Evolutionary conservation across 2,797 vertebrate species (phyloP).

Genomic region (Coluber constrictor): DNA sequence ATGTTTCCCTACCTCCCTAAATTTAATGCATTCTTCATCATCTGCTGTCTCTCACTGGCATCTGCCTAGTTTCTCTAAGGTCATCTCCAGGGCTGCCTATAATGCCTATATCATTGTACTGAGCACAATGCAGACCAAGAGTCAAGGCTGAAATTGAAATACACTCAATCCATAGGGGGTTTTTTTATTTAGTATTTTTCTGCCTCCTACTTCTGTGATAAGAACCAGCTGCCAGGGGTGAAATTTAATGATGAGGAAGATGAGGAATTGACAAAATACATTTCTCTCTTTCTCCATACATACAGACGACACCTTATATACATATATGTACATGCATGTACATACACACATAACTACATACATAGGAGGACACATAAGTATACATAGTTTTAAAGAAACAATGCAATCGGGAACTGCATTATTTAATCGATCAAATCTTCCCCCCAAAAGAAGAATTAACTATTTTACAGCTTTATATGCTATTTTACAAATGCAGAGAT

Average conservation of each 20-base stretch:
- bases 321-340: neutral
- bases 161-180: neutral
- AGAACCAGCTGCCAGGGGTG: no score
- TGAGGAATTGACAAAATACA: neutral
- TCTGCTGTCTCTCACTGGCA: neutral
- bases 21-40: neutral
- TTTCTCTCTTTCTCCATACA: neutral
- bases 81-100: neutral
- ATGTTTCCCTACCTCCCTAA: neutral
- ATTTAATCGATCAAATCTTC: neutral
- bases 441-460: neutral
- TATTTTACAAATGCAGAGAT: neutral
- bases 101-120: no score
- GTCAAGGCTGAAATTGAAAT: neutral
- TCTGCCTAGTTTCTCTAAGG: neutral
- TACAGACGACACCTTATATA: neutral
- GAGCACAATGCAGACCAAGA: neutral
- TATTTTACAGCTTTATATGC: no score
- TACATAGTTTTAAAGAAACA: neutral
- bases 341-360: neutral
- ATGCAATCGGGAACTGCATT: neutral
- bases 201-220: neutral
- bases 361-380: neutral
- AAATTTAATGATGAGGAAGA: neutral
- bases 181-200: neutral